phyloP scores from a whole-genome alignment of 2,113 vertebrate species.

The Marmota monax region DNA sequence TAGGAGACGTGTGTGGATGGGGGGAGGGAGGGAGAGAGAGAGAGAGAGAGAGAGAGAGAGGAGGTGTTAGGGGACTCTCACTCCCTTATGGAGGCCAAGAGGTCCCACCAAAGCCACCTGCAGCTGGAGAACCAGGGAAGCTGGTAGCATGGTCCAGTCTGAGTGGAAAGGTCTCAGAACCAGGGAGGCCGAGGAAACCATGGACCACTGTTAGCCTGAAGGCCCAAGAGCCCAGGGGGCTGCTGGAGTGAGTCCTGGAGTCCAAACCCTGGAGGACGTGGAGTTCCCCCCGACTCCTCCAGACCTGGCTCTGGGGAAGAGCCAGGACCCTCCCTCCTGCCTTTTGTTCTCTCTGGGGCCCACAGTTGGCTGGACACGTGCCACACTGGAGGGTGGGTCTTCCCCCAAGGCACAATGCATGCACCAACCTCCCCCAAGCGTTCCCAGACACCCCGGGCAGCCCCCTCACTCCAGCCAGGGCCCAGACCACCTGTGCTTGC shows the following conservation, averaged over 20 bases:
- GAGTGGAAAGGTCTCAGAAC: not conserved
- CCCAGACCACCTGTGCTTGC: not conserved
- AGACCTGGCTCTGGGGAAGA: not conserved
- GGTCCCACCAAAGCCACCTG: rapidly evolving
- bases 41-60: too few relatives aligned
- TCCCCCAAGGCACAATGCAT: too few relatives aligned
- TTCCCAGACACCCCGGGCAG: not conserved
- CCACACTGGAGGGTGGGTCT: not conserved
- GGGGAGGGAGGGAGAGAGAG: too few relatives aligned
- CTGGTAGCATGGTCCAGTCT: not conserved
- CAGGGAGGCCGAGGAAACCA: too few relatives aligned
- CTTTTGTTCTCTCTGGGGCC: not conserved
- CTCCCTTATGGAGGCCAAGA: too few relatives aligned
- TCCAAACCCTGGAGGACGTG: not conserved
- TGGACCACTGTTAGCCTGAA: too few relatives aligned
- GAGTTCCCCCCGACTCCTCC: too few relatives aligned
- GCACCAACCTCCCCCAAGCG: rapidly evolving
- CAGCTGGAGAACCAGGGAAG: not conserved
- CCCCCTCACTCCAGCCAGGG: not conserved
- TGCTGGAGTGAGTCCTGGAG: too few relatives aligned
- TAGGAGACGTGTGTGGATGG: too few relatives aligned
- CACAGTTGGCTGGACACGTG: not conserved
- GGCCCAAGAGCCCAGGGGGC: too few relatives aligned
- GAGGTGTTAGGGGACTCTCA: not conserved
- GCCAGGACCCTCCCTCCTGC: too few relatives aligned